These are phyloP conservation scores for Urocolius indicus DNA, from an alignment of 2,113 vertebrate genomes.

Conservation along the genomic window DNA sequence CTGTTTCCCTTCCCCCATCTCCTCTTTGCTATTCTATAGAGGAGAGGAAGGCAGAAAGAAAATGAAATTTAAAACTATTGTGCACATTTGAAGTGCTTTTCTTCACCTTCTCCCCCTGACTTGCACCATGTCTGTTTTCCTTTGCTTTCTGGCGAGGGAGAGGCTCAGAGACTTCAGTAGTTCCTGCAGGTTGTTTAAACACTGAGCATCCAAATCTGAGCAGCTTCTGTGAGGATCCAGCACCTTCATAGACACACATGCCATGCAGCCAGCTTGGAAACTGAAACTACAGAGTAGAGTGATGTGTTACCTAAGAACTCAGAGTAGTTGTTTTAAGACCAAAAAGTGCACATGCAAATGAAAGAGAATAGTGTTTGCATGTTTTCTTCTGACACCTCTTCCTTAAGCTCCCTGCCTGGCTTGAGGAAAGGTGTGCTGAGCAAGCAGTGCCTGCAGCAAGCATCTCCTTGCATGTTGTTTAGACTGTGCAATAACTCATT, in stretches of 20 bases:
- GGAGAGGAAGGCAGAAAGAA: slow-evolving; percentile 31
- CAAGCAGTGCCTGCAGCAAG: neutral
- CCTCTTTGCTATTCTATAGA: neutral
- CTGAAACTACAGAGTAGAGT: neutral
- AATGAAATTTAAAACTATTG: neutral
- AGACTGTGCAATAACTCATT: neutral
- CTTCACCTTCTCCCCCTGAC: neutral
- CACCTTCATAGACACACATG: neutral
- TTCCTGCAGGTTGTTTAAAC: neutral
- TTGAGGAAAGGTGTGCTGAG: neutral
- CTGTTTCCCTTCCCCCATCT: slow-evolving; percentile 9
- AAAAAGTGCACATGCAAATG: slow-evolving; percentile 42
- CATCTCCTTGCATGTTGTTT: neutral
- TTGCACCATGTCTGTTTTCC: neutral
- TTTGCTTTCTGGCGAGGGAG: slow-evolving; percentile 21
- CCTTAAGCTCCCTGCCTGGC: neutral
- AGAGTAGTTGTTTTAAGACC: neutral
- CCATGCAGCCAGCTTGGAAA: neutral
- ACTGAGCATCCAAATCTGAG: neutral
- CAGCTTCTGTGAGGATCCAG: neutral
- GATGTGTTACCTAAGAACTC: neutral
- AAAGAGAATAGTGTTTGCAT: slow-evolving; percentile 28
- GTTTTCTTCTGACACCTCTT: slow-evolving; percentile 20
- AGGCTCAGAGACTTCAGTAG: neutral
- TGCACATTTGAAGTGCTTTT: slow-evolving; percentile 28